Evolutionary conservation across 1,140 invertebrate genomes (phyloP).

Genomic region (Drosophila orosa): DNA sequence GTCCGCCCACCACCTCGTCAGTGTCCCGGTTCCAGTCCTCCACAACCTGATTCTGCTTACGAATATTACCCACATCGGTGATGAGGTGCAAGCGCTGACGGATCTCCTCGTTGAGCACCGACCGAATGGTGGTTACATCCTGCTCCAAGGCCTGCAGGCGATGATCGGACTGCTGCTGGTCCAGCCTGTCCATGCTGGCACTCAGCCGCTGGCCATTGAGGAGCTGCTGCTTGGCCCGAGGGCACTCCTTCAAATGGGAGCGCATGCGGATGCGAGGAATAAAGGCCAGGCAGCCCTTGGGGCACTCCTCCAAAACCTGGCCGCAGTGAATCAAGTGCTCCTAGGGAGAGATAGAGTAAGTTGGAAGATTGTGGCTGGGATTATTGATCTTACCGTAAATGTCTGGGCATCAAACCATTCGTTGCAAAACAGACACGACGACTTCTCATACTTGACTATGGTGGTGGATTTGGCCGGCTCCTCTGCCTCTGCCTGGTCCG

Average conservation of each 20-base stretch:
- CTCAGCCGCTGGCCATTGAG: conserved; percentile 31
- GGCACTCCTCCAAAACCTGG: conserved; percentile 88
- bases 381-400: conserved; percentile 84
- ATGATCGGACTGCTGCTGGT: conserved; percentile 62
- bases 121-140: conserved; percentile 72
- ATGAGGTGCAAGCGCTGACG: conserved; percentile 78
- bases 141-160: conserved; percentile 74
- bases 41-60: conserved; percentile 80
- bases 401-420: conserved; percentile 86
- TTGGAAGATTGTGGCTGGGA: not conserved
- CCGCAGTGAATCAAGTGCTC: conserved; percentile 88
- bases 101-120: conserved; percentile 82
- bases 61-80: conserved; percentile 79
- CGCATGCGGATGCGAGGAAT: conserved; percentile 86
- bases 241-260: conserved; percentile 86
- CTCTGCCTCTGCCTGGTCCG: conserved; percentile 12
- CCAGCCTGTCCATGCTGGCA: conserved; percentile 66
- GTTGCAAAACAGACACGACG: conserved; percentile 87
- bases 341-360: conserved; percentile 55
- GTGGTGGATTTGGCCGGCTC: conserved; percentile 65
- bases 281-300: conserved; percentile 88
- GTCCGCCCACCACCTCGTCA: conserved; percentile 54
- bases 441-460: conserved; percentile 83
- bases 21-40: conserved; percentile 80
- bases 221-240: conserved; percentile 67